These are phyloP conservation scores for Hyles vespertilio DNA, from an alignment of 1,140 invertebrate genomes.

Conservation along the genomic window DNA sequence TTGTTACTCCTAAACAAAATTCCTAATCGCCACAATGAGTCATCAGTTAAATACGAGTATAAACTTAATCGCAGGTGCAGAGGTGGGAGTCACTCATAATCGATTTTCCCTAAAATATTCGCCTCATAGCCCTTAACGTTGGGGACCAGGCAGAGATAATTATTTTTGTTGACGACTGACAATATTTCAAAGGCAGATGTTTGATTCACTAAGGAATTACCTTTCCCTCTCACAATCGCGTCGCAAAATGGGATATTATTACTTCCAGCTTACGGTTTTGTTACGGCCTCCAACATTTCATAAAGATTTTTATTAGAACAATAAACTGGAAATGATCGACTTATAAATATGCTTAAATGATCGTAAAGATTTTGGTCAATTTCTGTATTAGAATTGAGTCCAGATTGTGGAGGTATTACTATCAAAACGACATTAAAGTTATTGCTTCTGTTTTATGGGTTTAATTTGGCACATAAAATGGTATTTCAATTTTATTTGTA, in stretches of 20 bases:
- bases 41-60: too few relatives aligned
- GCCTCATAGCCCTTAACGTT: constrained; percentile 30
- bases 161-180: constrained; percentile 36
- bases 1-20: too few relatives aligned
- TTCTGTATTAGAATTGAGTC: too few relatives aligned
- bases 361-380: constrained; percentile 2
- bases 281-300: constrained; percentile 24
- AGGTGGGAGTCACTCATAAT: constrained; percentile 11
- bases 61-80: constrained; percentile 3
- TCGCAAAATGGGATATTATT: constrained; percentile 26
- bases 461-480: too few relatives aligned
- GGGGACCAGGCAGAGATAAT: constrained; percentile 31
- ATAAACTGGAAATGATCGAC: constrained; percentile 29
- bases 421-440: too few relatives aligned
- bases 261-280: constrained; percentile 28
- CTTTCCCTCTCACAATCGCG: constrained; percentile 23
- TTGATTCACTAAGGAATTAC: constrained; percentile 37
- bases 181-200: constrained; percentile 38
- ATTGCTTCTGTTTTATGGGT: too few relatives aligned
- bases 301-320: constrained; percentile 27
- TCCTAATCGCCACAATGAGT: too few relatives aligned
- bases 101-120: constrained; percentile 35
- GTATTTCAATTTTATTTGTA: too few relatives aligned
- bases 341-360: constrained; percentile 14
- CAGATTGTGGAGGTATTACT: too few relatives aligned